A percentile compares a stretch with the other conserved stretches of the same genome.
Evolutionary conservation across 2,113 vertebrate genomes (phyloP).

Genomic region (Cinclus mexicanus): DNA sequence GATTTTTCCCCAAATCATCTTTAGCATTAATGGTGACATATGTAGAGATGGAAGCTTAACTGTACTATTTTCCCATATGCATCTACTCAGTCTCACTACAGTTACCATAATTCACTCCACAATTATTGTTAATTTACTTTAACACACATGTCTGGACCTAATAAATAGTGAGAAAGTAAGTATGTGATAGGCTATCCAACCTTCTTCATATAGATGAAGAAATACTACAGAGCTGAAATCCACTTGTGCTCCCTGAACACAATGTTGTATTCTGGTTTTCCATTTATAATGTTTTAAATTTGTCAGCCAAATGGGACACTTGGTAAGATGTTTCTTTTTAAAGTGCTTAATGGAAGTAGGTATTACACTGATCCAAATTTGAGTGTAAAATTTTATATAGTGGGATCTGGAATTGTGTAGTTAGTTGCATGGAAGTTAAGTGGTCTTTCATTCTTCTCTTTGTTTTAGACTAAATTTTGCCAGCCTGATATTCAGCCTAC

Average conservation of each 20-base stretch:
- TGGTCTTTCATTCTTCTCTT: slow-evolving; percentile 10
- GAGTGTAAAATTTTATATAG: slow-evolving; percentile 56
- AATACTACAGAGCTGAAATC: slow-evolving; percentile 57
- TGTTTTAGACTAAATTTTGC: slow-evolving; percentile 27
- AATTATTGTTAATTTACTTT: slow-evolving; percentile 71
- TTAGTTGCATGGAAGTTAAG: slow-evolving; percentile 50
- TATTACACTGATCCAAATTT: slow-evolving; percentile 76
- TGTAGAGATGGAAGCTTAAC: slow-evolving; percentile 50
- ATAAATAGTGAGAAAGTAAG: slow-evolving; percentile 56
- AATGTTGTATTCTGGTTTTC: slow-evolving; percentile 53
- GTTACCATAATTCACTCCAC: slow-evolving; percentile 68
- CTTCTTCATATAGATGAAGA: slow-evolving; percentile 62
- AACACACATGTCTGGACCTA: slow-evolving; percentile 25
- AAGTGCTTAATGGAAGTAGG: slow-evolving; percentile 73
- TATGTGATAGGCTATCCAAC: slow-evolving; percentile 45
- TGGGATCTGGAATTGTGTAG: slow-evolving; percentile 47
- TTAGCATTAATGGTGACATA: slow-evolving; percentile 43
- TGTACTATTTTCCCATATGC: slow-evolving; percentile 16
- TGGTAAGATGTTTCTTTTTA: slow-evolving; percentile 75
- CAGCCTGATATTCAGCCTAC: neutral
- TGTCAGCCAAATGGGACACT: slow-evolving; percentile 80
- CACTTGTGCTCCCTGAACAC: slow-evolving; percentile 63
- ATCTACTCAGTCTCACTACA: slow-evolving; percentile 38
- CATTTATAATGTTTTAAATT: slow-evolving; percentile 69
- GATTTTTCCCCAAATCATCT: slow-evolving; percentile 38